Conservation (phyloP, 2,113 vertebrate species). For the Dicaeum eximium region DNA sequence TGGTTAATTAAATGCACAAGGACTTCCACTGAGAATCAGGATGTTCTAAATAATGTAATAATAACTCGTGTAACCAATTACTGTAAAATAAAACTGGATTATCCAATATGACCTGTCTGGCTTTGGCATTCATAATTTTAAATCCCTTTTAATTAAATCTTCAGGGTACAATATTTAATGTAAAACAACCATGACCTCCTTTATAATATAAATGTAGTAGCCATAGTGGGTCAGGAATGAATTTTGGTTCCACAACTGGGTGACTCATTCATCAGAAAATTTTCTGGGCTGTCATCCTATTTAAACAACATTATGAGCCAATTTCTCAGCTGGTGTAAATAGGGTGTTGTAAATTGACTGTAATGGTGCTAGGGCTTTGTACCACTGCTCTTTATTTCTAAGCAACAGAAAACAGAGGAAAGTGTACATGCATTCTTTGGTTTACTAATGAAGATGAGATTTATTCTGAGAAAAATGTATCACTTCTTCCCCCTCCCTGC, state of each 20-base stretch:
- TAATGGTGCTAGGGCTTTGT: not conserved
- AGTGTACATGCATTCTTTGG: not conserved
- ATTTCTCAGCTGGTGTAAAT: constrained; percentile 12
- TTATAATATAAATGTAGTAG: constrained; percentile 30
- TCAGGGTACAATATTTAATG: not conserved
- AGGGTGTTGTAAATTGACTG: not conserved
- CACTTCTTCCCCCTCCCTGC: not conserved
- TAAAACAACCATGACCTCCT: constrained; percentile 17
- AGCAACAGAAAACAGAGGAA: not conserved
- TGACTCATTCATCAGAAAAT: constrained; percentile 38
- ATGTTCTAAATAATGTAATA: constrained; percentile 58
- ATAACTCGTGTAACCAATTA: constrained; percentile 63
- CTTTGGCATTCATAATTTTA: constrained; percentile 42
- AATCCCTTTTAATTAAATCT: constrained; percentile 68
- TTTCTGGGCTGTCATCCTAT: constrained; percentile 1
- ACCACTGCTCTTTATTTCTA: not conserved
- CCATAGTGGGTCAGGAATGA: not conserved
- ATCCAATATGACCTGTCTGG: constrained; percentile 44
- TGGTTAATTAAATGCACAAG: constrained; percentile 49
- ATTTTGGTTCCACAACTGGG: constrained; percentile 17
- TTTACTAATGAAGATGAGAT: not conserved
- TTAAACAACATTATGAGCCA: not conserved
- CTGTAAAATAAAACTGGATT: constrained; percentile 63
- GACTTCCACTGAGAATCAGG: constrained; percentile 39
- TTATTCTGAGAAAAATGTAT: not conserved